Evolutionary conservation across 2,888 invertebrate genomes (phyloP), one percentile per base, ranked within the genome.

Genomic region (Acanthopleura granulata): DNA sequence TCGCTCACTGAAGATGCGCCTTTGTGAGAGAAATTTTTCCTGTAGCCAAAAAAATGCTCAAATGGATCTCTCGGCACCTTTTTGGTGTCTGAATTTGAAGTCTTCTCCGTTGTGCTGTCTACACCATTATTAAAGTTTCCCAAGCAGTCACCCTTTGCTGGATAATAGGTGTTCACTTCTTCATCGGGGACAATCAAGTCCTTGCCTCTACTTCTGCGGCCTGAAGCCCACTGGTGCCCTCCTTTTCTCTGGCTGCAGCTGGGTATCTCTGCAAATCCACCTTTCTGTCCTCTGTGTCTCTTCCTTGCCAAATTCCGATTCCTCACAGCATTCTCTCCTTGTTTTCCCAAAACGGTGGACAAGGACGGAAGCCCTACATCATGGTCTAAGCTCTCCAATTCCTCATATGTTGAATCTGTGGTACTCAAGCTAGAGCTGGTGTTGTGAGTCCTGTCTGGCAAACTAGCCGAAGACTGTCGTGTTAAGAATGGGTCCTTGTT

Each of bases 101-200:
- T 40, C 25, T 30, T 62, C 51, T 30, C 72, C 72, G n/a, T 77
- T 74, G 62, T 76, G 72, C 62, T 40, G 50, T 29, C 49, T 40
- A 40, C 40, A 40, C 40, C 40, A 40, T 40, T 40, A 9, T 40
- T 40, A 40, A 40, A 40, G 40, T 40, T 40, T 3, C 40, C 40
- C n/a, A 22, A 4, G 16, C 29, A 1, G 22, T 40, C 18, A 71
- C 9, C 16, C 15, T 16, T 18, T 16, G n/a, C 71, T 9, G 71
- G 50, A 18, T 49, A 40, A 30, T n/a, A 71, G 9, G 25, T n/a
- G 14, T 4, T 22, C 22, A 81, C 81, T 22, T 85, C 87, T 22
- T 86, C 85, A 62, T 87, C 87, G 12, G 84, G 85, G 22, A 84
- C 72, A 30, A 87, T 84, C 9, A 87, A 73, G 66, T 85, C 85